Percentiles rank a stretch among this genome's conserved stretches.
Evolutionary conservation across 2,888 invertebrate species (phyloP).

Genomic region (Philonicus albiceps): DNA sequence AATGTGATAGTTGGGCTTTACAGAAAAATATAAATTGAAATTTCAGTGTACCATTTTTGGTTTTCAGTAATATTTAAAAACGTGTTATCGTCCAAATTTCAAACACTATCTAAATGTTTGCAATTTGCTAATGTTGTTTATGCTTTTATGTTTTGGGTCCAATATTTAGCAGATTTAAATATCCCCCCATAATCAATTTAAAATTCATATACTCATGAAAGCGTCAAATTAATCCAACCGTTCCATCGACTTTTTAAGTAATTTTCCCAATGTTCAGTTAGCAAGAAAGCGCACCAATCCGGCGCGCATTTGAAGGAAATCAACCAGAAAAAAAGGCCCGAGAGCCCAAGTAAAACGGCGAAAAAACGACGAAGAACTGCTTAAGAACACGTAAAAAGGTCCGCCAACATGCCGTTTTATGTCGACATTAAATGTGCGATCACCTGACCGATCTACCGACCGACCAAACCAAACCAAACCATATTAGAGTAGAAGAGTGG

Average conservation of each 20-base stretch:
- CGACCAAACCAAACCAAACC: slow-evolving; percentile 1
- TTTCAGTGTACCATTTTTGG: too few relatives aligned
- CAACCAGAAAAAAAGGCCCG: background rate
- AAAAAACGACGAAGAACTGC: background rate
- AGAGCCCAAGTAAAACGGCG: background rate
- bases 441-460: slow-evolving; percentile 35
- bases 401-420: slow-evolving; percentile 39
- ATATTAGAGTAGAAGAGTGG: slow-evolving; percentile 7
- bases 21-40: too few relatives aligned
- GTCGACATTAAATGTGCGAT: slow-evolving; percentile 36
- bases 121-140: too few relatives aligned
- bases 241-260: background rate
- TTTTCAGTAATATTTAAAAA: too few relatives aligned
- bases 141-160: too few relatives aligned
- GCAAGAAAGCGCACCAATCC: background rate
- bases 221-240: background rate
- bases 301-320: background rate
- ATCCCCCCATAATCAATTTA: background rate
- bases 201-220: background rate
- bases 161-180: background rate
- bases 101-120: too few relatives aligned
- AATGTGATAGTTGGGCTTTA: too few relatives aligned
- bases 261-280: background rate
- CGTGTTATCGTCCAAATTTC: too few relatives aligned
- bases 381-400: slow-evolving; percentile 30